phyloP scores from a whole-genome alignment of 2,797 vertebrate genomes.

The Knipowitschia caucasica region DNA sequence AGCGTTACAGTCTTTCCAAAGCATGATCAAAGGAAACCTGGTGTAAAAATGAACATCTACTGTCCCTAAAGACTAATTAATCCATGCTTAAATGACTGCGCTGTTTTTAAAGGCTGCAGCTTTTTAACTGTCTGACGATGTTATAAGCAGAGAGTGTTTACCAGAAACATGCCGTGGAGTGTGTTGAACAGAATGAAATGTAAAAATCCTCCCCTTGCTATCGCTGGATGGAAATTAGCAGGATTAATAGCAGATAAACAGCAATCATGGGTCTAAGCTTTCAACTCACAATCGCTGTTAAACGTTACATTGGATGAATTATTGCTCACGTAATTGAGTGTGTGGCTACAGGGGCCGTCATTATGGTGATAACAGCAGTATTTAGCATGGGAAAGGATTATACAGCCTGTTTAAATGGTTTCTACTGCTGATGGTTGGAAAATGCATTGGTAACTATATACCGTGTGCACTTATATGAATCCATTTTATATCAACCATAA shows the following conservation, averaged over 20 bases:
- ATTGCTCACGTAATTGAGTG: conserved; percentile 25
- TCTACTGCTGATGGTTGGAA: neutral
- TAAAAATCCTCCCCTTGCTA: conserved; percentile 34
- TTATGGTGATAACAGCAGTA: neutral
- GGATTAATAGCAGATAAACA: conserved; percentile 47
- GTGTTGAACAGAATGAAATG: conserved; percentile 27
- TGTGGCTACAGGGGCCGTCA: conserved; percentile 1
- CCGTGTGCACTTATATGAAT: conserved; percentile 1
- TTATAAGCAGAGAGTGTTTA: conserved; percentile 7
- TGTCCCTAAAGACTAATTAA: conserved; percentile 59
- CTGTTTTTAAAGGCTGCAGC: conserved; percentile 9
- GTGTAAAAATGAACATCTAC: conserved; percentile 44
- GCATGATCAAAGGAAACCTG: conserved; percentile 50
- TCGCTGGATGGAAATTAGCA: conserved; percentile 32
- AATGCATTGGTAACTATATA: neutral
- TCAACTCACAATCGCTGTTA: conserved; percentile 36
- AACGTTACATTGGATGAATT: conserved; percentile 39
- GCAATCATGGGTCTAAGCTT: conserved; percentile 40
- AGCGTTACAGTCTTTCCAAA: conserved; percentile 35
- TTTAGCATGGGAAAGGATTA: neutral
- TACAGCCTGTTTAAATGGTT: neutral
- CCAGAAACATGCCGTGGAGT: conserved; percentile 17
- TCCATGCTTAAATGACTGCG: conserved; percentile 11
- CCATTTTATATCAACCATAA: too few species aligned
- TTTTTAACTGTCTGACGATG: conserved; percentile 8